Evolutionary conservation across 2,797 vertebrate genomes (phyloP), one percentile per base, ranked within the genome.

Genomic region (Gorsachius magnificus): DNA sequence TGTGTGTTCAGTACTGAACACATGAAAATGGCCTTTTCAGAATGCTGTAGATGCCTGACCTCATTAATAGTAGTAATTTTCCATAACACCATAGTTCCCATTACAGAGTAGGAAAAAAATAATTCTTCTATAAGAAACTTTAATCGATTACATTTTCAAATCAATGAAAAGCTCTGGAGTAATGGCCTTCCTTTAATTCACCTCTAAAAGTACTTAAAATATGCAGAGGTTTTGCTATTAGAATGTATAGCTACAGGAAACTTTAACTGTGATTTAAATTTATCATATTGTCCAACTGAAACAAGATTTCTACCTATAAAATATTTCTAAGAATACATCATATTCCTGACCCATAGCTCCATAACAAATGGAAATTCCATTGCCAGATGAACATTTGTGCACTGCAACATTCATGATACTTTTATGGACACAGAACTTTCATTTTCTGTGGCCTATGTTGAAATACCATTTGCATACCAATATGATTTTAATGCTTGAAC

Each of bases 131-230:
- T 89, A 96, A 85, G 33, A 89, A 89, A 85, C 41, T 81, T 78
- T 19, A 89, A 95, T 69, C 79, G 94, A 94, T 82, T 95, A 94
- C 15, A 95, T 96, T 97, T 97, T 95, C 24, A 97, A 90, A 96
- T 89, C 51, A 96, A 83, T 81, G 75, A 94, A 96, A 95, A 91
- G 48, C 17, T 94, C 70, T 89, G 93, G 15, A 53, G 69, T 96
- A 85, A 97, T 84, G 26, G n/a, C 36, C 51, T 95, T 95, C 45
- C 31, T 89, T 87, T 93, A 97, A 93, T 97, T 85, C 51, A 95
- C 2, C 83, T 87, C 75, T 92, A 69, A 94, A 92, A 90, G 45
- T 83, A 87, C 72, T 92, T 96, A 83, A 78, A 54, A 72, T 45
- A 91, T 28, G 26, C 58, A 77, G 46, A 94, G 48, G 74, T 31